Conservation (phyloP, 2,797 vertebrate species). For the Moxostoma hubbsi region DNA sequence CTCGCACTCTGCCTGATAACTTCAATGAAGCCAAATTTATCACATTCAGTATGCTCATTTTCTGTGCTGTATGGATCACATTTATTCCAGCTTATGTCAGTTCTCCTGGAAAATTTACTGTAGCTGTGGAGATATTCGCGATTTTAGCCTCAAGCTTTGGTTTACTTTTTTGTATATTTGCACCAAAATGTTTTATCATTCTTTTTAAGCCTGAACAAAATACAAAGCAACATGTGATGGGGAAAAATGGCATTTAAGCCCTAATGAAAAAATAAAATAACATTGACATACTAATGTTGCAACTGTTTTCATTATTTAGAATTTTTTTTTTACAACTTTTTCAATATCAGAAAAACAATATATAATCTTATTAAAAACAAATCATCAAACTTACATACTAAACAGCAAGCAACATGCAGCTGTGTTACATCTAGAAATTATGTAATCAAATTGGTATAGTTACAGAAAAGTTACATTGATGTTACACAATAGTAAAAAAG, state of each 20-base stretch:
- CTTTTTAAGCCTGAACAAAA: conserved; percentile 71
- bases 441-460: too few relatives aligned
- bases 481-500: too few relatives aligned
- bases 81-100: conserved; percentile 78
- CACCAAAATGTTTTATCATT: conserved; percentile 75
- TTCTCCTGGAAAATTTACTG: conserved; percentile 78
- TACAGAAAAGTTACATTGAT: too few relatives aligned
- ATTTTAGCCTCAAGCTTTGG: conserved; percentile 76
- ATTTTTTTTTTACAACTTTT: too few relatives aligned
- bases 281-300: neutral
- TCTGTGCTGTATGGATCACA: conserved; percentile 48
- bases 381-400: too few relatives aligned
- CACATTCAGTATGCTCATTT: conserved; percentile 48
- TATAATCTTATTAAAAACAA: too few relatives aligned
- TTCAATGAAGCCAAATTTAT: conserved; percentile 49
- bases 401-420: too few relatives aligned
- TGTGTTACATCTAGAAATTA: too few relatives aligned
- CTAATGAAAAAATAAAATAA: conserved; percentile 6
- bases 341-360: too few relatives aligned
- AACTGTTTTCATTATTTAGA: neutral
- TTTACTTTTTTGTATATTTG: conserved; percentile 73
- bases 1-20: conserved; percentile 32
- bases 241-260: conserved; percentile 60
- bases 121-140: conserved; percentile 79
- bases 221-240: conserved; percentile 73